Base-by-base conservation (phyloP, 53 echinoderm and acorn worm species). In the Holothuria scabra region DNA sequence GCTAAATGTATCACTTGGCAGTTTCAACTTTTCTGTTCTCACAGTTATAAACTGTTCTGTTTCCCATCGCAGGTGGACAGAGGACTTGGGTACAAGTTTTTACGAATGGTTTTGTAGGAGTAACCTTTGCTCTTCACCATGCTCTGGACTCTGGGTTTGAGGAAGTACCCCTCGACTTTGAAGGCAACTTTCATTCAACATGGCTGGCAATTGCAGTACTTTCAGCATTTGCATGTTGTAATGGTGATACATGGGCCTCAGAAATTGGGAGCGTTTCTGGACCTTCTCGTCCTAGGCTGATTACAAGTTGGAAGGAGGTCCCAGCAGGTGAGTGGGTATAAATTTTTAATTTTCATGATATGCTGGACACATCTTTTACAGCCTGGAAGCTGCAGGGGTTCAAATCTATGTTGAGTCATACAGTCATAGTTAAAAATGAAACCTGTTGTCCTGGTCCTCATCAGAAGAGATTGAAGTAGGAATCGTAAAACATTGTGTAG, bases 191-290 rank as follows among this genome's bases (percentile, higher is more conserved):
- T 56, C 89, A 92, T 74, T 75, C 89, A 13, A 95, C 99, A 25
- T 95, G 87, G 89, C 81, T 95, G 12, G 86, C 92, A 7, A 85
- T 93, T 49, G 88, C 95, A 8, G 94, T 97, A 23, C 80, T 97
- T 79, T 81, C 90, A 46, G 88, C 95, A 1, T 86, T 89, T 28
- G 94, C 99, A 23, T 97, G 99, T 69, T 90, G 92, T 80, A 86
- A 89, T 66, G 99, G 99, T 1, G 99, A 97, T 33, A 97, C 99
- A 0, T 95, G 92, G 93, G 92, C 99, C 0, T 97, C 99, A 0
- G 94, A 97, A 80, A 90, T 97, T 13, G 99, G 99, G 0, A 89
- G 89, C 31, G 99, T 97, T 22, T 79, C 92, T 46, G 99, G 99
- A 18, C 75, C 87, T 0, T 61, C 56, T 22, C 79, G 76, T 9